phyloP scores from a whole-genome alignment of 2,888 invertebrate species.

The Danaus chrysippus region DNA sequence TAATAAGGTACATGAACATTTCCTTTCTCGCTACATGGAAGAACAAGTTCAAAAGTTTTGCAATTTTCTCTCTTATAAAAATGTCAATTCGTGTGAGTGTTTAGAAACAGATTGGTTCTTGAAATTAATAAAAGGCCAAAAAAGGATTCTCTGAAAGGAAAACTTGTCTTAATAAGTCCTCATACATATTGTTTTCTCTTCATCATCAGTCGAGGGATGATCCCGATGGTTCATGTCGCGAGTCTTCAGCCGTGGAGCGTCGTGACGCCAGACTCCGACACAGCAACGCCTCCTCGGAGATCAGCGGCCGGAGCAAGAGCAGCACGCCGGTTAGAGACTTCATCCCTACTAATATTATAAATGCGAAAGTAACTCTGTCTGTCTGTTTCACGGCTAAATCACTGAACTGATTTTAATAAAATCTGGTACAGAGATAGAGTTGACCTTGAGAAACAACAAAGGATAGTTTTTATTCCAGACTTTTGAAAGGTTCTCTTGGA shows the following conservation, averaged over 20 bases:
- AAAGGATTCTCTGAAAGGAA: too few relatives aligned
- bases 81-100: not conserved
- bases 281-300: constrained; percentile 74
- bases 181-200: not conserved
- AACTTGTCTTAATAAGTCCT: not conserved
- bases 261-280: constrained; percentile 54
- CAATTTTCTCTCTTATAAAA: not conserved
- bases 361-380: too few relatives aligned
- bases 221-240: constrained; percentile 86
- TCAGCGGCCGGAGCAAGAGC: constrained; percentile 77
- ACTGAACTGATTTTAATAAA: too few relatives aligned
- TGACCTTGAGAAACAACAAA: too few relatives aligned
- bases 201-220: constrained; percentile 79
- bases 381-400: too few relatives aligned
- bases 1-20: constrained; percentile 48
- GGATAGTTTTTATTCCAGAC: too few relatives aligned
- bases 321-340: constrained; percentile 51
- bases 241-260: constrained; percentile 66
- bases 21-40: too few relatives aligned
- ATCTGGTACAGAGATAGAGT: too few relatives aligned
- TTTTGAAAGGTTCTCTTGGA: too few relatives aligned
- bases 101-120: too few relatives aligned
- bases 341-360: too few relatives aligned
- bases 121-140: not conserved
- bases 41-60: too few relatives aligned